Conservation (phyloP, 2,888 invertebrate genomes). For the Homarus gammarus region DNA sequence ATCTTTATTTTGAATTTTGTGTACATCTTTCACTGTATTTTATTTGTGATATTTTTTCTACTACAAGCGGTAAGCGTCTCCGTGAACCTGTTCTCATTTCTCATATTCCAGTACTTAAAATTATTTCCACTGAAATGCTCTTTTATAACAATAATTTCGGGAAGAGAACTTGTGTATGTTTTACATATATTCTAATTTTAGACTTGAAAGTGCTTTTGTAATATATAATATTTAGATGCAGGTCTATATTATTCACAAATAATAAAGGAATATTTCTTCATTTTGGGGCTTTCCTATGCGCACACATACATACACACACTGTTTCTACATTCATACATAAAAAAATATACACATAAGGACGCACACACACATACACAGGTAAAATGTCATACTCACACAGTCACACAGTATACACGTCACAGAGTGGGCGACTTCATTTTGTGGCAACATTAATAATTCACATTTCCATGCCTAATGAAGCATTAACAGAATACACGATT, state of each 20-base stretch:
- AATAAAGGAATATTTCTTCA: too few relatives aligned
- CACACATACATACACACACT: background rate
- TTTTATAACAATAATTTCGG: background rate
- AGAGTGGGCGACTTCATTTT: too few relatives aligned
- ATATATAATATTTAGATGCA: background rate
- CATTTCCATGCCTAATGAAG: too few relatives aligned
- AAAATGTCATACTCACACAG: background rate
- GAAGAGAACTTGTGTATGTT: background rate
- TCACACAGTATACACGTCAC: background rate
- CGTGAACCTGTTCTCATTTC: background rate
- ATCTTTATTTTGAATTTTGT: too few relatives aligned
- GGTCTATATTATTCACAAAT: background rate
- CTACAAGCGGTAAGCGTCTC: background rate
- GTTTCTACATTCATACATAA: too few relatives aligned
- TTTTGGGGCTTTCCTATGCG: background rate
- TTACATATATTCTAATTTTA: constrained; percentile 2
- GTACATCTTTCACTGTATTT: too few relatives aligned
- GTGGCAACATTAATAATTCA: too few relatives aligned
- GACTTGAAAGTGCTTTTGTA: background rate
- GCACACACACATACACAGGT: background rate
- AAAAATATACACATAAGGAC: background rate
- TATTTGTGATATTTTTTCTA: too few relatives aligned
- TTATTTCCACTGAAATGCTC: background rate
- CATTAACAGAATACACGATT: too few relatives aligned
- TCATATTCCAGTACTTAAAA: background rate